phyloP scores from a whole-genome alignment of 2,113 vertebrate genomes.

The Nothobranchius furzeri region DNA sequence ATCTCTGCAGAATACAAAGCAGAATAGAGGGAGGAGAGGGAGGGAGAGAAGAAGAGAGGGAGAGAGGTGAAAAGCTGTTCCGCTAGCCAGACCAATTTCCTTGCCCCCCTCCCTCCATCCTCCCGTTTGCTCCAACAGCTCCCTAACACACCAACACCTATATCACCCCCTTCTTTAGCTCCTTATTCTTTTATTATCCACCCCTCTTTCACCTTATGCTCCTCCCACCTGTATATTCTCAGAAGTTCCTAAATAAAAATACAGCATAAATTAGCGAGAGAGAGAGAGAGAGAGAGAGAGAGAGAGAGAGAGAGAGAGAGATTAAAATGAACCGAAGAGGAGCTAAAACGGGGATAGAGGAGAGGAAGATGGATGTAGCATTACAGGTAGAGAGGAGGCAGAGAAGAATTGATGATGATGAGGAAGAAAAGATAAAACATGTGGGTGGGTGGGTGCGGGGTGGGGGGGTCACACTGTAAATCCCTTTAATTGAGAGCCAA shows the following conservation, averaged over 20 bases:
- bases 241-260: slow-evolving; percentile 65
- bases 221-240: slow-evolving; percentile 45
- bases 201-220: slow-evolving; percentile 52
- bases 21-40: slow-evolving; percentile 76
- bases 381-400: slow-evolving; percentile 70
- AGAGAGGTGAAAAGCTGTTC: slow-evolving; percentile 86
- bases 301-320: slow-evolving; percentile 29
- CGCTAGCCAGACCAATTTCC: slow-evolving; percentile 85
- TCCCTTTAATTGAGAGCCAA: slow-evolving; percentile 76
- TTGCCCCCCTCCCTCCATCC: slow-evolving; percentile 69
- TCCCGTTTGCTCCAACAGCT: slow-evolving; percentile 57
- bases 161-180: slow-evolving; percentile 59
- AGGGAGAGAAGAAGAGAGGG: slow-evolving; percentile 57
- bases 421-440: slow-evolving; percentile 29
- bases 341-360: too few species aligned
- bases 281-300: slow-evolving; percentile 29
- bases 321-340: too few species aligned
- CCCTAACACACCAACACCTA: slow-evolving; percentile 65
- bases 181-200: slow-evolving; percentile 51
- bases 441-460: slow-evolving; percentile 54
- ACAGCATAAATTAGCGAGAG: slow-evolving; percentile 68
- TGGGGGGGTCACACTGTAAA: slow-evolving; percentile 75
- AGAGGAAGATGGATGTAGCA: slow-evolving; percentile 74
- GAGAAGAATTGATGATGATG: slow-evolving; percentile 74
- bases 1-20: slow-evolving; percentile 87